These are phyloP conservation scores for Ibidorhyncha struthersii DNA, from an alignment of 2,113 vertebrate species.

Conservation along the genomic window DNA sequence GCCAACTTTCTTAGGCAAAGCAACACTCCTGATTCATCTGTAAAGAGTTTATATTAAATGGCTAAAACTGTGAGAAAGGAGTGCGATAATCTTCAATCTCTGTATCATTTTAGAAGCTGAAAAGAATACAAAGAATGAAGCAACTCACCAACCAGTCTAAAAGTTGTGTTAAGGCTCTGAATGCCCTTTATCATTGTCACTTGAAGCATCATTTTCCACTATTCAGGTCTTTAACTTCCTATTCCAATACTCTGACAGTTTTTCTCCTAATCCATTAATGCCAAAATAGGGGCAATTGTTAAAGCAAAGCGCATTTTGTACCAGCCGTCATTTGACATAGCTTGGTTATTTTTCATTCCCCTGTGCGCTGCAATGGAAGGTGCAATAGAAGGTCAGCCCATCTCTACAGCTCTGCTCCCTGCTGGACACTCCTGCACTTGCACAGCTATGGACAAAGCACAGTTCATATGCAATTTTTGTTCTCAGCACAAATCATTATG, in stretches of 20 bases:
- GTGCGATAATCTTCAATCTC: not conserved
- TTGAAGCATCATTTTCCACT: not conserved
- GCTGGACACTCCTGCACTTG: not conserved
- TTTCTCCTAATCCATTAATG: not conserved
- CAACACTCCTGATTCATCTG: not conserved
- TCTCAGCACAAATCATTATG: not conserved
- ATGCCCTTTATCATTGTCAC: not conserved
- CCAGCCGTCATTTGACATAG: rapidly evolving
- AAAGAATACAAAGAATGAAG: not conserved
- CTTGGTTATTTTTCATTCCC: rapidly evolving
- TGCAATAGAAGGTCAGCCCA: not conserved
- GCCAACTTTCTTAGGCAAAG: slow-evolving; percentile 2
- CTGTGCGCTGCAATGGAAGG: not conserved
- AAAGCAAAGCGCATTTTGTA: not conserved
- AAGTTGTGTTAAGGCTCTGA: not conserved
- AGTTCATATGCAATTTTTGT: not conserved
- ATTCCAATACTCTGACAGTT: not conserved
- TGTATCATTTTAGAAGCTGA: not conserved
- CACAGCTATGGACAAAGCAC: not conserved
- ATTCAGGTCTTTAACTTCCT: not conserved
- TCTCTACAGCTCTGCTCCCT: not conserved
- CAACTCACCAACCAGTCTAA: not conserved
- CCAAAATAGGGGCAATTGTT: not conserved
- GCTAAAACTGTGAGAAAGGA: not conserved
- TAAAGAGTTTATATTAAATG: not conserved